Conservation (phyloP, 1,140 invertebrate species). For the Eumaeus atala region DNA sequence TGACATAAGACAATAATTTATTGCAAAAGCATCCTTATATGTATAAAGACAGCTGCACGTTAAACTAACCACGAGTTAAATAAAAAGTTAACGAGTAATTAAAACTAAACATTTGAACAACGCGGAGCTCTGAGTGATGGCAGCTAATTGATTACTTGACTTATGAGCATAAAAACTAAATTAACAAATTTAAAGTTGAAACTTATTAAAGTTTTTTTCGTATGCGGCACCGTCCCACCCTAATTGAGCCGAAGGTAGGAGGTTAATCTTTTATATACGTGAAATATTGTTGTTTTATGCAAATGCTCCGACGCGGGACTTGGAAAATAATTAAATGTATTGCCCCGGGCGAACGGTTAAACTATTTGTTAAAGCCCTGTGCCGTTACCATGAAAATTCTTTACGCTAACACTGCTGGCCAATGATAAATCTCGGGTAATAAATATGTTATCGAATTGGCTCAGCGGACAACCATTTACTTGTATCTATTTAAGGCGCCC, state of each 20-base stretch:
- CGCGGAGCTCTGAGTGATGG: constrained; percentile 36
- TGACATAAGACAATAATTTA: no score
- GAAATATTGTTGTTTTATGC: constrained; percentile 70
- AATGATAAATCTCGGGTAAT: not conserved
- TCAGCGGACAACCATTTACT: constrained; percentile 5
- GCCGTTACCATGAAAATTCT: not conserved
- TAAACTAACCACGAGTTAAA: not conserved
- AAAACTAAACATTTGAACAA: constrained; percentile 2
- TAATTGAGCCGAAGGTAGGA: constrained; percentile 59
- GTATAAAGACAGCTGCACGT: not conserved
- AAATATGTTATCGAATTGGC: constrained; percentile 14
- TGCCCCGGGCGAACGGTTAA: constrained; percentile 43
- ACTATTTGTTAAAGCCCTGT: constrained; percentile 42
- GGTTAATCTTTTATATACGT: constrained; percentile 63
- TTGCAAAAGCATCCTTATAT: no score
- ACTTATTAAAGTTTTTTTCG: constrained; percentile 60
- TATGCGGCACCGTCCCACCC: constrained; percentile 43
- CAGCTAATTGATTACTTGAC: constrained; percentile 48
- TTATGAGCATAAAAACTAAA: constrained; percentile 31
- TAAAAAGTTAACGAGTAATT: not conserved
- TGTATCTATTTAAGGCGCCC: constrained; percentile 22
- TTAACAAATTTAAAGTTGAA: constrained; percentile 29
- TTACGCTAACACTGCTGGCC: not conserved
- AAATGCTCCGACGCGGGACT: constrained; percentile 48
- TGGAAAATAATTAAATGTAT: constrained; percentile 64